A percentile compares a stretch with the other conserved stretches of the same genome.
Evolutionary conservation across 92 coral and sea anemone species (phyloP).

Genomic region (Palythoa grandiflora): DNA sequence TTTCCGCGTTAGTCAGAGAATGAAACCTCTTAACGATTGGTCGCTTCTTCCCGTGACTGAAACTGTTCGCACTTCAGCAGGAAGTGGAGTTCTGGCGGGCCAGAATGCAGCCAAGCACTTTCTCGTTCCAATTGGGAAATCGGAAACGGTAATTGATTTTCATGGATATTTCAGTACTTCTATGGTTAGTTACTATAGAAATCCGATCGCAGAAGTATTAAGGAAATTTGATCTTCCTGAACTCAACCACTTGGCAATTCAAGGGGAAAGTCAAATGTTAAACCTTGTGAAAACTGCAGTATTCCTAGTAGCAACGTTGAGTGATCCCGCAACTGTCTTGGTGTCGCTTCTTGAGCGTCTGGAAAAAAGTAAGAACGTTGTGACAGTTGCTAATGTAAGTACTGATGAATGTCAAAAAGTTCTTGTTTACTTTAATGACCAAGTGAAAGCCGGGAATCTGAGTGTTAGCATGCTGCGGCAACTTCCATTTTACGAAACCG

Average conservation of each 20-base stretch:
- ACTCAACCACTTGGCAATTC: slow-evolving; percentile 39
- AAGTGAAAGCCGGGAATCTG: neutral
- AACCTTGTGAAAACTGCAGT: neutral
- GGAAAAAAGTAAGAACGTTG: neutral
- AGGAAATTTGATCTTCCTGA: slow-evolving; percentile 57
- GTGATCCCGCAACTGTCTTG: slow-evolving; percentile 57
- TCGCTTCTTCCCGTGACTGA: slow-evolving; percentile 74
- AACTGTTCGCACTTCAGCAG: neutral
- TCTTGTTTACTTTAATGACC: slow-evolving; percentile 58
- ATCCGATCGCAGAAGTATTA: slow-evolving; percentile 14
- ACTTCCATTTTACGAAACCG: slow-evolving; percentile 69
- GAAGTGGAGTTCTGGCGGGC: no score
- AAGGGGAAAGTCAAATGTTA: neutral
- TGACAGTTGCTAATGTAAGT: slow-evolving; percentile 2
- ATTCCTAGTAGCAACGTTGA: slow-evolving; percentile 58
- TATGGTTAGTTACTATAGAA: no score
- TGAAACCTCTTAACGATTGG: slow-evolving; percentile 59
- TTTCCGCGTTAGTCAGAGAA: neutral
- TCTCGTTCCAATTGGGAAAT: slow-evolving; percentile 60
- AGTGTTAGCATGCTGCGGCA: neutral
- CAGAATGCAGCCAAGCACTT: slow-evolving; percentile 22
- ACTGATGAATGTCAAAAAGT: neutral
- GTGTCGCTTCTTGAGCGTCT: slow-evolving; percentile 54
- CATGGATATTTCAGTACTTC: neutral
- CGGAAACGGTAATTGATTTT: slow-evolving; percentile 60